Conservation (phyloP, 1,140 invertebrate species). For the Sitophilus oryzae region DNA sequence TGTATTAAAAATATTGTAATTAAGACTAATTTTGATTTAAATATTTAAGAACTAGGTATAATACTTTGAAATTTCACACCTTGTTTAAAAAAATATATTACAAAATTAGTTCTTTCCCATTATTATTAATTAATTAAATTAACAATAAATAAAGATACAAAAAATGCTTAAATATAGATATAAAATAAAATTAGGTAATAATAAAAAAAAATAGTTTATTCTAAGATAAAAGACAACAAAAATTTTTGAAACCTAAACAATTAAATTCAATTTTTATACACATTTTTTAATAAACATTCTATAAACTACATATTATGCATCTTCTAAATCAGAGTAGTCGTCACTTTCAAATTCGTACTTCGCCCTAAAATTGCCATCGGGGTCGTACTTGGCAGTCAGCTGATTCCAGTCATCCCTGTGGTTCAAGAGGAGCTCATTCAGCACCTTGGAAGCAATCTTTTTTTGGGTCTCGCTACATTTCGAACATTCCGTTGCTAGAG, state of each 20-base stretch:
- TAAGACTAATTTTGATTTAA: too few relatives aligned
- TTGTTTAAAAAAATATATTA: too few relatives aligned
- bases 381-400: slow-evolving; percentile 44
- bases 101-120: too few relatives aligned
- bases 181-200: background rate
- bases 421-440: slow-evolving; percentile 39
- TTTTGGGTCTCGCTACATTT: slow-evolving; percentile 45
- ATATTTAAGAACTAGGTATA: too few relatives aligned
- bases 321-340: slow-evolving; percentile 10
- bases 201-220: too few relatives aligned
- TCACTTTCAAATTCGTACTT: slow-evolving; percentile 30
- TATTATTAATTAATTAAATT: too few relatives aligned
- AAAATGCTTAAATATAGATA: background rate
- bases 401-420: slow-evolving; percentile 38
- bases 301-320: slow-evolving; percentile 4
- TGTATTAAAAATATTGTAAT: too few relatives aligned
- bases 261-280: too few relatives aligned
- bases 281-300: too few relatives aligned
- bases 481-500: slow-evolving; percentile 41
- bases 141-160: background rate
- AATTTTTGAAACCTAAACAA: too few relatives aligned
- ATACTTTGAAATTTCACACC: too few relatives aligned
- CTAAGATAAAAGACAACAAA: too few relatives aligned
- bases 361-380: slow-evolving; percentile 37
- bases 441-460: slow-evolving; percentile 38